Conservation (phyloP, 2,888 invertebrate genomes). For the Lathronympha strigana region DNA sequence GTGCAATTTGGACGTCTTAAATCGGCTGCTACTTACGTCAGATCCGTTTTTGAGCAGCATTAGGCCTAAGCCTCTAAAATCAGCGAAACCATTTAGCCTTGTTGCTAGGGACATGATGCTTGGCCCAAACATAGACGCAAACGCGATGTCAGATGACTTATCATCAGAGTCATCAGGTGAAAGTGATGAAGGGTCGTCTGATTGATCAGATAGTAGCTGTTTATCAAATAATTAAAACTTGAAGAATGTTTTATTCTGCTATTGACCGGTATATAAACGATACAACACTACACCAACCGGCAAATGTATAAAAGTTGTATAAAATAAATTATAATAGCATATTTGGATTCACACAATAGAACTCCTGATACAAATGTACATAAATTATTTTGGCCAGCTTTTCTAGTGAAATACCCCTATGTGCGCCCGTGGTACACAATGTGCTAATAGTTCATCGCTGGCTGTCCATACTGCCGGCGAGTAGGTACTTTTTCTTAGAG, state of each 20-base stretch:
- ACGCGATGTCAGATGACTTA: background rate
- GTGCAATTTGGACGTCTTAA: constrained; percentile 4
- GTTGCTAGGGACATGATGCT: constrained; percentile 1
- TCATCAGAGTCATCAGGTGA: background rate
- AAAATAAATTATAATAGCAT: background rate
- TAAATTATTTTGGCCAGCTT: no score
- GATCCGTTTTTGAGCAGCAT: background rate
- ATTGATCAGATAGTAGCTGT: background rate
- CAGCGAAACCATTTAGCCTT: background rate
- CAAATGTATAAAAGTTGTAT: background rate
- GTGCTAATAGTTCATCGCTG: no score
- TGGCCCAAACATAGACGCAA: background rate
- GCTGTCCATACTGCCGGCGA: no score
- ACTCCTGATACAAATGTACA: background rate
- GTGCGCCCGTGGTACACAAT: no score
- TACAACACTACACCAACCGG: background rate
- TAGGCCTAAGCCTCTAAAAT: background rate
- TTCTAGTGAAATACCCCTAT: no score
- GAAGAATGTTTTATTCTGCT: background rate
- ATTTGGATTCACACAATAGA: background rate
- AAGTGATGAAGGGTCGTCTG: background rate
- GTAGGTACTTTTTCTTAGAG: no score
- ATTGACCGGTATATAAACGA: no score
- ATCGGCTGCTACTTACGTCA: constrained; percentile 11
- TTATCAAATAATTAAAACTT: background rate